Percentiles rank a stretch among this genome's conserved stretches.
These are phyloP conservation scores for Tenrec ecaudatus DNA, from an alignment of 2,113 vertebrate genomes.

Conservation along the genomic window DNA sequence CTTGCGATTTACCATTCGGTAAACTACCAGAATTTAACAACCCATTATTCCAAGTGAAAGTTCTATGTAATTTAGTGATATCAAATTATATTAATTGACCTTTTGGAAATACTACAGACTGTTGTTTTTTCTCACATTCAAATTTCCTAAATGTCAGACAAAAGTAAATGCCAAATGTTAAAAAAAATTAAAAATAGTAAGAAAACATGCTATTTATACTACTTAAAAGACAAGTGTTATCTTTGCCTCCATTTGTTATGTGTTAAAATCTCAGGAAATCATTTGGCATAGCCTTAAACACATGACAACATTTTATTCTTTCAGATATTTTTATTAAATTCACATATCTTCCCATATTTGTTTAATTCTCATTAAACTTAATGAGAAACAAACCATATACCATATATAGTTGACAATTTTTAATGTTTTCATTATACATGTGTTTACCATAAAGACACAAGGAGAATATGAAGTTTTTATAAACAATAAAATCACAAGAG, in stretches of 20 bases:
- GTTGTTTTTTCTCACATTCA: constrained; percentile 61
- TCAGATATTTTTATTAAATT: background rate
- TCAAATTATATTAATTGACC: constrained; percentile 56
- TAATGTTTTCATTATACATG: background rate
- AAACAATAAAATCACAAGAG: constrained; percentile 24
- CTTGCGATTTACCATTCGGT: background rate
- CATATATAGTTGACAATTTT: background rate
- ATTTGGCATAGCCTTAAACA: constrained; percentile 29
- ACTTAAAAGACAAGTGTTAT: constrained; percentile 44
- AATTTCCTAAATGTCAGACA: constrained; percentile 67
- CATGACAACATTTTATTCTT: background rate
- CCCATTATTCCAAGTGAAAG: background rate
- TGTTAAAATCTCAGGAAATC: constrained; percentile 51
- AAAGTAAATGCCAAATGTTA: constrained; percentile 67
- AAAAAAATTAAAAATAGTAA: constrained; percentile 68
- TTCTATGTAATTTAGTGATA: constrained; percentile 19
- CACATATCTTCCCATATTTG: background rate
- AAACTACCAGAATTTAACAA: background rate
- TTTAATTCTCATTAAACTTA: background rate
- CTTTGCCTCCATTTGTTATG: background rate
- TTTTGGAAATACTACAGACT: constrained; percentile 63
- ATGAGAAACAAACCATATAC: background rate
- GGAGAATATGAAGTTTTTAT: background rate
- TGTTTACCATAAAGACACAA: background rate
- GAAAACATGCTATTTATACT: constrained; percentile 62